These are phyloP conservation scores for Aricia agestis DNA, from an alignment of 1,140 invertebrate species.

Conservation along the genomic window DNA sequence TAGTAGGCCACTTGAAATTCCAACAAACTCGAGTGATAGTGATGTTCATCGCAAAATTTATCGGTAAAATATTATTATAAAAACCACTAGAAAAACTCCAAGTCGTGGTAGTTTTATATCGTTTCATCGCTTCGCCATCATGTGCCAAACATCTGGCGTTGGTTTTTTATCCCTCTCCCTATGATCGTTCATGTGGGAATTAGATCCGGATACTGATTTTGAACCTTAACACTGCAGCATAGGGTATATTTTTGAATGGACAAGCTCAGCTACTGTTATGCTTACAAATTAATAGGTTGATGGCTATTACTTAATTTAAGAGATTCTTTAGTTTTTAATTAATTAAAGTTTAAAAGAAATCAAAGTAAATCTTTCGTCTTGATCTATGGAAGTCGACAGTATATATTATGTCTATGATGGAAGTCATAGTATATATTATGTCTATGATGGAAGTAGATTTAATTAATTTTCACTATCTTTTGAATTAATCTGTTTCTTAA, in stretches of 20 bases:
- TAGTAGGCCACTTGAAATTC: too few species aligned
- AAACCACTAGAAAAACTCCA: conserved; percentile 6
- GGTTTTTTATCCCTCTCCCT: conserved; percentile 66
- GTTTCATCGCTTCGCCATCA: conserved; percentile 58
- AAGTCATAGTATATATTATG: too few species aligned
- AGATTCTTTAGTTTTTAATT: background rate
- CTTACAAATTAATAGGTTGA: conserved; percentile 51
- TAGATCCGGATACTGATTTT: conserved; percentile 43
- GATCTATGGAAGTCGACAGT: background rate
- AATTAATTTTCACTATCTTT: background rate
- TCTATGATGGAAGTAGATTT: too few species aligned
- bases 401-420: too few species aligned
- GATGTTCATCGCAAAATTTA: background rate
- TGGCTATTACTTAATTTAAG: conserved; percentile 23
- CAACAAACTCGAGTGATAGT: background rate
- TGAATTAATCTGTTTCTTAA: background rate
- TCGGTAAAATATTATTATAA: background rate
- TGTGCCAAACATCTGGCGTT: conserved; percentile 68
- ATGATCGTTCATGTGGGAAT: conserved; percentile 71
- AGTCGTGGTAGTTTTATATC: conserved; percentile 58
- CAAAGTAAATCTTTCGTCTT: background rate
- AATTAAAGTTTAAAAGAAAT: background rate
- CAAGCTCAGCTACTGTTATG: conserved; percentile 31
- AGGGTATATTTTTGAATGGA: conserved; percentile 31
- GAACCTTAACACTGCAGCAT: conserved; percentile 40